These are phyloP conservation scores for Apeira syringaria DNA, from an alignment of 2,888 invertebrate genomes.

Conservation along the genomic window DNA sequence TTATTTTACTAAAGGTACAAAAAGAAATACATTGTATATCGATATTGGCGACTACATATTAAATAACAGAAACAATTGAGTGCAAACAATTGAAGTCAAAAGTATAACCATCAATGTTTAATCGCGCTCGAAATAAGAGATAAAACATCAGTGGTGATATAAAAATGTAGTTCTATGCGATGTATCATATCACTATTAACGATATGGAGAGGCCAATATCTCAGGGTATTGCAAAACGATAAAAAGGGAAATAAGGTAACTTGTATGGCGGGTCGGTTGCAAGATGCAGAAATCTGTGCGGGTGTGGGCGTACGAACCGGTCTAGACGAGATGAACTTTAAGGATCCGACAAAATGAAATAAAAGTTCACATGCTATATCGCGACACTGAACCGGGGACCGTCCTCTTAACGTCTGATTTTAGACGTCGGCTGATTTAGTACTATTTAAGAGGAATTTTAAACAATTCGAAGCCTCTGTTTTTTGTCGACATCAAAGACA, in stretches of 20 bases:
- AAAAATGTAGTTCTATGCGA: conserved; percentile 44
- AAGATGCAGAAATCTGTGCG: conserved; percentile 82
- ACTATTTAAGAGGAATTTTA: conserved; percentile 33
- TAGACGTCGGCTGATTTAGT: conserved; percentile 42
- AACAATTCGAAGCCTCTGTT: conserved; percentile 27
- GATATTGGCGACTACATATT: no score
- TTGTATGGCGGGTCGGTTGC: conserved; percentile 77
- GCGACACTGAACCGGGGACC: conserved; percentile 63
- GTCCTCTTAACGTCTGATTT: conserved; percentile 60
- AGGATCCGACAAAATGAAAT: conserved; percentile 75
- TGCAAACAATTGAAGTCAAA: conserved; percentile 10
- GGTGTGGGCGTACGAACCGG: conserved; percentile 71
- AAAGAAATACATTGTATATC: no score
- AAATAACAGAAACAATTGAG: conserved; percentile 1
- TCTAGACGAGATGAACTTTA: conserved; percentile 81
- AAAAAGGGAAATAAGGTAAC: conserved; percentile 77
- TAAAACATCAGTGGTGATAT: conserved; percentile 28
- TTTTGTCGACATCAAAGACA: conserved; percentile 28
- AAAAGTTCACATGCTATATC: conserved; percentile 58
- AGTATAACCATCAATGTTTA: conserved; percentile 7
- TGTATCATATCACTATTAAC: conserved; percentile 66
- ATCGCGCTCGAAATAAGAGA: conserved; percentile 10
- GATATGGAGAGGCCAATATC: conserved; percentile 62
- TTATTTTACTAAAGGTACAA: no score
- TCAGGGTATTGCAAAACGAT: conserved; percentile 71